phyloP scores from a whole-genome alignment of 2,797 vertebrate species.

The Myioborus miniatus region DNA sequence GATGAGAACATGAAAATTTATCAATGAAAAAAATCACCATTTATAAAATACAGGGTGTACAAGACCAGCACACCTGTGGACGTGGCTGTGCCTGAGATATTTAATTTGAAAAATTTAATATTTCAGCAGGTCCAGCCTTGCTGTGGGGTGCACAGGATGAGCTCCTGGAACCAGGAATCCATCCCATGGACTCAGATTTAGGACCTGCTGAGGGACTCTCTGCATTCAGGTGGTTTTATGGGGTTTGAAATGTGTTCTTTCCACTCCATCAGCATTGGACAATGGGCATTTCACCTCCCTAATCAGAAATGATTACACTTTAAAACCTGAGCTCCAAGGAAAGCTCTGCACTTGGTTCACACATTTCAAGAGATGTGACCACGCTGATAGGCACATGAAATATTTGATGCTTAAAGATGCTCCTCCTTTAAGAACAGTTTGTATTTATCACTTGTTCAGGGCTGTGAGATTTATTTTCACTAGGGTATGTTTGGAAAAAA shows the following conservation, averaged over 20 bases:
- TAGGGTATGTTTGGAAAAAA: fast-evolving
- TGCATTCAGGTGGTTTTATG: neutral
- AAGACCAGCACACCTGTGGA: neutral
- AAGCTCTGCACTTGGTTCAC: neutral
- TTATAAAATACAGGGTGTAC: neutral
- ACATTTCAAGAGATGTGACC: neutral
- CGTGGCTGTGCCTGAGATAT: fast-evolving
- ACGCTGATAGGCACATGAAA: neutral
- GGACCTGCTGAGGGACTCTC: neutral
- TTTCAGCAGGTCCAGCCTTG: neutral
- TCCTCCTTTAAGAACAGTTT: neutral
- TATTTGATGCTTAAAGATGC: neutral
- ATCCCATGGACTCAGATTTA: neutral
- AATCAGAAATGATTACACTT: neutral
- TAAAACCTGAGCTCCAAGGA: neutral
- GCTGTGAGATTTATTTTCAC: neutral
- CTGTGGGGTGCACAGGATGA: neutral
- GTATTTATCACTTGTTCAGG: neutral
- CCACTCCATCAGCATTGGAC: neutral
- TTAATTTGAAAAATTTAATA: too few relatives aligned
- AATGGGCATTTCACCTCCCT: neutral
- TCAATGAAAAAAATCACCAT: neutral
- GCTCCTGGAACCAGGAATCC: neutral
- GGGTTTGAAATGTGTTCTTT: neutral
- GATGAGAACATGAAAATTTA: neutral